Conservation (phyloP, 2,797 vertebrate species). For the Lagorchestes hirsutus region DNA sequence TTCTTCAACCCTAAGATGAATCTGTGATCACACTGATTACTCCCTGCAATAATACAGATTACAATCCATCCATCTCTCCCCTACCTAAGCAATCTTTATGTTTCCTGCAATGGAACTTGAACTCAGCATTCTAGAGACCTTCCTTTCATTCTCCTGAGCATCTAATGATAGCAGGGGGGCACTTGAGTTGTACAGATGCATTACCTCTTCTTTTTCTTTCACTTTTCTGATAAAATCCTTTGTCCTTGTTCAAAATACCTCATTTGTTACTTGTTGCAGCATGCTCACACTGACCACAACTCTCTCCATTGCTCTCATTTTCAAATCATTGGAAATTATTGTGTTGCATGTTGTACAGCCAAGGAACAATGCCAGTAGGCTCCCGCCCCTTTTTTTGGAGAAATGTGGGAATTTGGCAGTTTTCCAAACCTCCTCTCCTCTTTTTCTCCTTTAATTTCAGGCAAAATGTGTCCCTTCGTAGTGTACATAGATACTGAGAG, state of each 20-base stretch:
- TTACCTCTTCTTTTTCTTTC: neutral
- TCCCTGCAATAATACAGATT: neutral
- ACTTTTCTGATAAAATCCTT: neutral
- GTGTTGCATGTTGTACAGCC: neutral
- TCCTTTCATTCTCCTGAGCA: neutral
- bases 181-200: neutral
- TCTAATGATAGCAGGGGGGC: neutral
- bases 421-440: neutral
- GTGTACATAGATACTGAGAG: neutral
- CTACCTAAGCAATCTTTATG: neutral
- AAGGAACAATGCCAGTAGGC: neutral
- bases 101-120: neutral
- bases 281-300: neutral
- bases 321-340: neutral
- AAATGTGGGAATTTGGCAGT: neutral
- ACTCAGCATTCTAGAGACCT: neutral
- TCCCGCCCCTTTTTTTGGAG: neutral
- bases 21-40: neutral
- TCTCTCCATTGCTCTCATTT: neutral
- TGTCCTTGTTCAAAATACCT: neutral
- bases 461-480: neutral
- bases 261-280: neutral
- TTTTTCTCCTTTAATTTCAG: neutral
- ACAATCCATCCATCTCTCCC: neutral
- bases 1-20: neutral